Evolutionary conservation across 37 sponge, comb jelly and placozoan genomes (phyloP).

Genomic region (Sycon ciliatum): DNA sequence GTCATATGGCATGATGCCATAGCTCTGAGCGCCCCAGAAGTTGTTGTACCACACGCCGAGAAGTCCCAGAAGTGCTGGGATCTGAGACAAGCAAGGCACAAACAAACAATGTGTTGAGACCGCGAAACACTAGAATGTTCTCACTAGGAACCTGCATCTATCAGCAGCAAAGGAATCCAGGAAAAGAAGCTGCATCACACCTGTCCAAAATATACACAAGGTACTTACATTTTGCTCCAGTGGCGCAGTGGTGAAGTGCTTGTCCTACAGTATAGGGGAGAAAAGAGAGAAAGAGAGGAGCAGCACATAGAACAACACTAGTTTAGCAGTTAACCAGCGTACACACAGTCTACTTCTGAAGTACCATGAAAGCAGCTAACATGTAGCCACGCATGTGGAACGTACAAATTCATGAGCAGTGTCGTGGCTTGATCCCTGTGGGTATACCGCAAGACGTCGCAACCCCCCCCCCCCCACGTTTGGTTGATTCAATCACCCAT

Average conservation of each 20-base stretch:
- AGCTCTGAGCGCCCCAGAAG: slow-evolving; percentile 91
- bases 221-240: slow-evolving; percentile 80
- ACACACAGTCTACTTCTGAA: too few relatives aligned
- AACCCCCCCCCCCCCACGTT: too few relatives aligned
- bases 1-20: slow-evolving; percentile 94
- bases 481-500: too few relatives aligned
- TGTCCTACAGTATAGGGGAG: slow-evolving; percentile 43
- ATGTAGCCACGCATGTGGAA: too few relatives aligned
- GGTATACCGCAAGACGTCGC: too few relatives aligned
- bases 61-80: slow-evolving; percentile 84
- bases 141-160: neutral
- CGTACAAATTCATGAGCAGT: too few relatives aligned
- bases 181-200: too few relatives aligned
- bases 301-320: neutral
- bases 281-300: neutral
- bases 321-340: neutral
- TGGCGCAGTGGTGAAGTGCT: slow-evolving; percentile 81
- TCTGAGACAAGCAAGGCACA: slow-evolving; percentile 19
- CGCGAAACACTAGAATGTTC: neutral
- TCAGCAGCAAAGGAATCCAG: neutral
- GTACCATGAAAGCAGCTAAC: too few relatives aligned
- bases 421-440: too few relatives aligned
- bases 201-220: neutral
- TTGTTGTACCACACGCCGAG: slow-evolving; percentile 99
- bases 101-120: neutral